Conservation (phyloP, 1,140 invertebrate genomes). For the Papilio aristodemus region DNA sequence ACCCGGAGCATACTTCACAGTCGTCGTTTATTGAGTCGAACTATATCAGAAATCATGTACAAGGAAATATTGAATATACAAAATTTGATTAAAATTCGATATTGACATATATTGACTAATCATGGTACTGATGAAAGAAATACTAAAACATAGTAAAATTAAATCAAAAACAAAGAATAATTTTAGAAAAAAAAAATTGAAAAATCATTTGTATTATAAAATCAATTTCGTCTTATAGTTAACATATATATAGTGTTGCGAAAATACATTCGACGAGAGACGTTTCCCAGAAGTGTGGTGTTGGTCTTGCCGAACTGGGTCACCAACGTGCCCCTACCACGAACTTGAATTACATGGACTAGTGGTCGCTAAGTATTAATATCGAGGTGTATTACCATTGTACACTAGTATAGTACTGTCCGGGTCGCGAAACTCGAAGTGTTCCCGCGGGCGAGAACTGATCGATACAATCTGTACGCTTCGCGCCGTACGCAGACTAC, state of each 20-base stretch:
- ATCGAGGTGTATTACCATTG: slow-evolving; percentile 11
- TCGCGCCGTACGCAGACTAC: neutral
- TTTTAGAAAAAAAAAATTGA: neutral
- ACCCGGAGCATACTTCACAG: neutral
- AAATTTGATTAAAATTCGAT: slow-evolving; percentile 1
- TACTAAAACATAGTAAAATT: slow-evolving; percentile 12
- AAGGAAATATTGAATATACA: no score
- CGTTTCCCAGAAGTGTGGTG: neutral
- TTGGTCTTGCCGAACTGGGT: neutral
- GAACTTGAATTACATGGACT: neutral
- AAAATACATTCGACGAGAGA: neutral
- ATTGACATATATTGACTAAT: neutral
- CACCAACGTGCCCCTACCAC: slow-evolving; percentile 2
- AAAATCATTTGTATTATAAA: neutral
- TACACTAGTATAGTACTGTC: slow-evolving; percentile 5
- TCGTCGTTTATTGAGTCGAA: neutral
- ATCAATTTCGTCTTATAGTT: neutral
- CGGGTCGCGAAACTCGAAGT: slow-evolving; percentile 17
- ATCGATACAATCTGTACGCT: slow-evolving; percentile 6
- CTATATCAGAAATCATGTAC: no score
- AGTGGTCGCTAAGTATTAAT: neutral
- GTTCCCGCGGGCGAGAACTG: slow-evolving; percentile 16
- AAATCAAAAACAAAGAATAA: slow-evolving; percentile 5
- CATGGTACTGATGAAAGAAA: slow-evolving; percentile 7
- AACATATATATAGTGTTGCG: neutral